Conservation (phyloP, 2,113 vertebrate species). For the Promerops cafer region DNA sequence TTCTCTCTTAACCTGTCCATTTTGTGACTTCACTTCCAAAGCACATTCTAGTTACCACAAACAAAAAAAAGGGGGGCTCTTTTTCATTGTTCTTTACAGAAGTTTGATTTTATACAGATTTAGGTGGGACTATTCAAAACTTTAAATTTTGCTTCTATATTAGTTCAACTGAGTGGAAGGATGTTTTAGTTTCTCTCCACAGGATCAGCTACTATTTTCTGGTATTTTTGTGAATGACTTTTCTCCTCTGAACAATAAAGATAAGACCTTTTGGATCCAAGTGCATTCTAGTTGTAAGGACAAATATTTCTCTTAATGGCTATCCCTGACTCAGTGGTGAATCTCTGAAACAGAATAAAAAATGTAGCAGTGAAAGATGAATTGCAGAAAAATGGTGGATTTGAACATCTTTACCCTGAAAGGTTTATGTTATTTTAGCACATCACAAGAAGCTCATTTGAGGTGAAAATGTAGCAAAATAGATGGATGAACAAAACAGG, state of each 20-base stretch:
- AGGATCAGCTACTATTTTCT: neutral
- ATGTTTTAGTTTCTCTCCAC: neutral
- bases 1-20: neutral
- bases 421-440: neutral
- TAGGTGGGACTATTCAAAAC: neutral
- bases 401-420: neutral
- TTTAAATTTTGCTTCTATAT: neutral
- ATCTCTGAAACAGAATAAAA: neutral
- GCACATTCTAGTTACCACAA: neutral
- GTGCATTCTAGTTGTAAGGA: neutral
- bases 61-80: rapidly evolving
- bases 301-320: neutral
- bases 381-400: neutral
- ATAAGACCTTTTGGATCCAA: neutral
- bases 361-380: neutral
- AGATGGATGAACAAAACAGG: neutral
- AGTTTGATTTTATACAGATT: neutral
- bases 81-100: neutral
- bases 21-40: neutral
- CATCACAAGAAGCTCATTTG: neutral
- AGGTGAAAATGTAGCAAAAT: neutral
- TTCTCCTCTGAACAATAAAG: neutral
- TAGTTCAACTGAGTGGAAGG: neutral
- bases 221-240: neutral
- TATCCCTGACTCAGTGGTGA: neutral